Evolutionary conservation across 2,113 vertebrate genomes (phyloP), one percentile per base, ranked within the genome.

Genomic region (Geococcyx californianus): DNA sequence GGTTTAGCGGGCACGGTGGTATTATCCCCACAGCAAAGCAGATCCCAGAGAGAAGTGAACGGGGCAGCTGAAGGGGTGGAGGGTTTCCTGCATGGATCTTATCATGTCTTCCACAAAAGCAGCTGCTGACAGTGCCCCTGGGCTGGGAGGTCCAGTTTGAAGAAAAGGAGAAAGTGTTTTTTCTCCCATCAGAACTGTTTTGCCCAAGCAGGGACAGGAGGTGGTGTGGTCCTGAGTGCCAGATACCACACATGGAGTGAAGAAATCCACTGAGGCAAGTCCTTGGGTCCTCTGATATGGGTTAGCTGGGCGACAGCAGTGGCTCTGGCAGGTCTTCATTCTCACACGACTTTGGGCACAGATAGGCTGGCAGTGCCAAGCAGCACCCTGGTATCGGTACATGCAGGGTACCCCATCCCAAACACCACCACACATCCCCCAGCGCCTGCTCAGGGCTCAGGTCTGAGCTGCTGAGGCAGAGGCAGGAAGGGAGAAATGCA

Each of bases 331-430:
- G 28, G 13, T 62, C 56, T 51, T 6, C 0, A 6, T 33, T 83
- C 72, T 62, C 7, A 0, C 3, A 2, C 6, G 56, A 17, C 67
- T 73, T 60, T 2, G 1, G 26, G n/a, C 2, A 3, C 1, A 3
- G 34, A 20, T 13, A 67, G 56, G 33, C 34, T 79, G 77, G 40
- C 78, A 75, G 42, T 20, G 31, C 75, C 1, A 0, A 47, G 70
- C 25, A 54, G 52, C 36, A 49, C 20, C 49, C 26, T 17, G 25
- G 18, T 2, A 0, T 45, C 70, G 45, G 34, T 29, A 20, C 0
- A 1, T 70, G 56, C 60, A 86, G 24, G 16, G 33, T 29, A 4
- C 18, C 21, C 26, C 36, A 34, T 11, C 69, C 75, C 29, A 45
- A 72, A 63, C 34, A 9, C 33, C 55, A 34, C 29, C 17, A 26